Base-by-base conservation (phyloP, 1,140 invertebrate species). In the Brachionus rotundiformis region DNA sequence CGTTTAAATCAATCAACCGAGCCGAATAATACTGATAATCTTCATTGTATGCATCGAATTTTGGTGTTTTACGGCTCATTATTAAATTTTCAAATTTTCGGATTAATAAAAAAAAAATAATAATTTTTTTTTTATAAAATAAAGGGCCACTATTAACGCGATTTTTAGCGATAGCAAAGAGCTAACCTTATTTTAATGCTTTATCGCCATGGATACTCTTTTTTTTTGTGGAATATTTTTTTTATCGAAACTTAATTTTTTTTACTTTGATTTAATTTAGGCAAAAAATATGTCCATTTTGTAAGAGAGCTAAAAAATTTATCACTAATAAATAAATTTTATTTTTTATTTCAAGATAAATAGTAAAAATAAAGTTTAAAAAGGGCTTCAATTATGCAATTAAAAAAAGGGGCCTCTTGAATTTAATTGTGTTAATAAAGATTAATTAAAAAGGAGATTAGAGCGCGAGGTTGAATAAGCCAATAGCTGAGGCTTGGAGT, bases 21-120 rank as follows among this genome's bases (percentile, higher is more conserved):
- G 68, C 68, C 41, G 68, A 73, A 27, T 73, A 73, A 16, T 73
- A 73, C 41, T 73, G 68, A 47, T 73, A 73, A 23, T 73, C 39
- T 25, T 73, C 68, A 31, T 68, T 63, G 11, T 27, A 11, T 0
- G 16, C 25, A 25, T 68, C 63, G 11, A 68, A 36, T 68, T 68
- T 68, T 4, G 16, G 27, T 36, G 16, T 36, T 68, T 68, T 68
- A n/a, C 63, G 63, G 31, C 63, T 68, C 63, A 68, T 68, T 49
- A 23, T 49, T 16, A 49, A 49, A 49, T 49, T 49, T 49, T 49
- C 47, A 49, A 68, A 68, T 68, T 68, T 68, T 63, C 8, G 5
- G 29, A 63, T 31, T 63, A 63, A n/a, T n/a, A 8, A 63, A 29
- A 29, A 29, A 63, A 59, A 59, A 27, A 13, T 13, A 29, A 63